Evolutionary conservation across 2,113 vertebrate species (phyloP).

Genomic region (Numenius arquata): DNA sequence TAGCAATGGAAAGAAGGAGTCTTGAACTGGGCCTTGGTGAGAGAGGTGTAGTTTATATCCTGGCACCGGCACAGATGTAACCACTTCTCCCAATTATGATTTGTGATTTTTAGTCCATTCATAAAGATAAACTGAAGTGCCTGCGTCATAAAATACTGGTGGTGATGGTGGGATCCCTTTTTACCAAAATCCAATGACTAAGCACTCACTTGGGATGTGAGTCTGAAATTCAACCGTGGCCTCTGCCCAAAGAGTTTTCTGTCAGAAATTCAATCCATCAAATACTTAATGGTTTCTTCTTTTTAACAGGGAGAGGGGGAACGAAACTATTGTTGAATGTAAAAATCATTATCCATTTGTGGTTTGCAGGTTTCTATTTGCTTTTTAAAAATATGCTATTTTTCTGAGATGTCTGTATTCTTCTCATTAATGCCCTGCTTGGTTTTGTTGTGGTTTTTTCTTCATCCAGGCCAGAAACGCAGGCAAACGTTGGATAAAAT

Average conservation of each 20-base stretch:
- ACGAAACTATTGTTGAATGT: neutral
- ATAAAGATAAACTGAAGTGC: neutral
- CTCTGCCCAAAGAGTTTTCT: neutral
- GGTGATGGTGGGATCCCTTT: neutral
- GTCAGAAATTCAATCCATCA: neutral
- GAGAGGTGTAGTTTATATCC: neutral
- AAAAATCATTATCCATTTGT: neutral
- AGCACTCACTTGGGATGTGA: neutral
- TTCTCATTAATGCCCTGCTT: conserved; percentile 5
- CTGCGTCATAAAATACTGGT: neutral
- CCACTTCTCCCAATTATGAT: neutral
- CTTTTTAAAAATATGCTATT: neutral
- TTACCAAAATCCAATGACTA: neutral
- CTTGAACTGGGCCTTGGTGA: neutral
- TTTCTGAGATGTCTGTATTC: neutral
- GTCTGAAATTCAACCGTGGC: neutral
- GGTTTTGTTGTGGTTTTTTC: neutral
- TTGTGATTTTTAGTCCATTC: neutral
- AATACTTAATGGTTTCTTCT: neutral
- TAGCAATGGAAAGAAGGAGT: neutral
- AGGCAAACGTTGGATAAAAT: conserved; percentile 63
- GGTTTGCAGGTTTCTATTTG: neutral
- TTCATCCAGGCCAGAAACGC: conserved; percentile 70
- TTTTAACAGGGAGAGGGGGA: neutral
- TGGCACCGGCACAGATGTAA: neutral